Evolutionary conservation across 2,888 invertebrate species (phyloP).

Genomic region (Unio delphinus): DNA sequence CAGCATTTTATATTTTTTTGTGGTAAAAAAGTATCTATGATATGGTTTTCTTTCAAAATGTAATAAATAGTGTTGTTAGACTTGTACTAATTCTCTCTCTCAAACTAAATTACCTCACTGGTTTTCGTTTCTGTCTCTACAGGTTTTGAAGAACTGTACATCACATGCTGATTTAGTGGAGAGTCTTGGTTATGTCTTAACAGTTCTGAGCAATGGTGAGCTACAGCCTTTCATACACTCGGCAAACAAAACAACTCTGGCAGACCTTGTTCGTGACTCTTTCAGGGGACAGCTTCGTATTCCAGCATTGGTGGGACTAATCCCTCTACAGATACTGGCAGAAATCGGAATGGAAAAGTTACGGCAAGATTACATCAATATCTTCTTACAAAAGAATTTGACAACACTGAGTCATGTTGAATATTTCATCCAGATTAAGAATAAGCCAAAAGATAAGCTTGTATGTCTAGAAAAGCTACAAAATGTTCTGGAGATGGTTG

Average conservation of each 20-base stretch:
- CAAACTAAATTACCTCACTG: background rate
- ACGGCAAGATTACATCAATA: slow-evolving; percentile 51
- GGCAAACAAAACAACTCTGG: slow-evolving; percentile 58
- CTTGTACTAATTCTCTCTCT: no score
- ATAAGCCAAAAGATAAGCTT: slow-evolving; percentile 35
- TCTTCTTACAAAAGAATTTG: slow-evolving; percentile 54
- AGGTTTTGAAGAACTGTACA: slow-evolving; percentile 46
- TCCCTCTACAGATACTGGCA: slow-evolving; percentile 53
- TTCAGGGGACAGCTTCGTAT: slow-evolving; percentile 50
- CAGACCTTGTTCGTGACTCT: slow-evolving; percentile 58
- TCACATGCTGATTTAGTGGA: slow-evolving; percentile 49
- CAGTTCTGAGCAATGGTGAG: slow-evolving; percentile 47
- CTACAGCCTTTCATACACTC: slow-evolving; percentile 57
- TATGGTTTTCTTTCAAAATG: no score
- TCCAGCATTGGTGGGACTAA: slow-evolving; percentile 46
- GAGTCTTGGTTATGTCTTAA: slow-evolving; percentile 44
- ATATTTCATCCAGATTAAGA: slow-evolving; percentile 28
- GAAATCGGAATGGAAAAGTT: slow-evolving; percentile 65
- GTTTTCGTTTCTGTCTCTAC: background rate
- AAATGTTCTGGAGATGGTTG: slow-evolving; percentile 53
- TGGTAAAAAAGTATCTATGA: no score
- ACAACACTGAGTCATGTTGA: slow-evolving; percentile 41
- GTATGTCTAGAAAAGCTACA: slow-evolving; percentile 50
- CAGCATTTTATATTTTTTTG: no score
- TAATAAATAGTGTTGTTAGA: no score